Conservation (phyloP, 2,113 vertebrate species). For the Pardalotus punctatus region DNA sequence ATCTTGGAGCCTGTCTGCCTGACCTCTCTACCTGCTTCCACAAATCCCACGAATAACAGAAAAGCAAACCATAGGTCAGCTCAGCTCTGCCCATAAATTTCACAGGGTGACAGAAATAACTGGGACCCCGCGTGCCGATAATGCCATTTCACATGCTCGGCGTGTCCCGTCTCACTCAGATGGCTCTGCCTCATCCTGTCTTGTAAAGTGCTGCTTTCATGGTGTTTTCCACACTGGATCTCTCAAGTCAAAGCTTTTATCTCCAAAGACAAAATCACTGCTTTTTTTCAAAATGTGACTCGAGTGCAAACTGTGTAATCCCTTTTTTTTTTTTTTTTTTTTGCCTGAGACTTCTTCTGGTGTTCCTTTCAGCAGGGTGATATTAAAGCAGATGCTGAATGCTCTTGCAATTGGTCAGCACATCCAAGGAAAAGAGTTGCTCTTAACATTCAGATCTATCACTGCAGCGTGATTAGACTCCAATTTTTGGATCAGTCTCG, state of each 20-base stretch:
- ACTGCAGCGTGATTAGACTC: background rate
- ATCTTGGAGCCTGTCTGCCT: too few species aligned
- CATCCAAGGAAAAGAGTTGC: background rate
- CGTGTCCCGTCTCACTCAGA: background rate
- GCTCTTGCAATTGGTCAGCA: background rate
- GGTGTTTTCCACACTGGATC: background rate
- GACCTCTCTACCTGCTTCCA: too few species aligned
- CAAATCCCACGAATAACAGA: too few species aligned
- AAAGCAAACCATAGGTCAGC: too few species aligned
- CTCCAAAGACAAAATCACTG: background rate
- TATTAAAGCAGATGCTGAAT: background rate
- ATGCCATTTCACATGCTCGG: background rate
- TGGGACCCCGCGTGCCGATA: background rate
- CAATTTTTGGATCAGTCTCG: background rate
- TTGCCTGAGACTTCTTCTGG: background rate
- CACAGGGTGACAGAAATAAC: background rate
- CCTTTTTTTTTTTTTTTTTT: background rate
- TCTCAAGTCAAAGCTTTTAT: background rate
- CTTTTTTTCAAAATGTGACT: background rate
- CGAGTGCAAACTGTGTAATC: background rate
- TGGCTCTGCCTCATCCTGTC: background rate
- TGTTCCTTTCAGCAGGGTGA: background rate
- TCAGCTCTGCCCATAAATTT: background rate
- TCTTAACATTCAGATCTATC: background rate
- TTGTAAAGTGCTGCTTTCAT: background rate